Base-by-base conservation (phyloP, 2,888 invertebrate genomes). In the Trichacis sp. region DNA sequence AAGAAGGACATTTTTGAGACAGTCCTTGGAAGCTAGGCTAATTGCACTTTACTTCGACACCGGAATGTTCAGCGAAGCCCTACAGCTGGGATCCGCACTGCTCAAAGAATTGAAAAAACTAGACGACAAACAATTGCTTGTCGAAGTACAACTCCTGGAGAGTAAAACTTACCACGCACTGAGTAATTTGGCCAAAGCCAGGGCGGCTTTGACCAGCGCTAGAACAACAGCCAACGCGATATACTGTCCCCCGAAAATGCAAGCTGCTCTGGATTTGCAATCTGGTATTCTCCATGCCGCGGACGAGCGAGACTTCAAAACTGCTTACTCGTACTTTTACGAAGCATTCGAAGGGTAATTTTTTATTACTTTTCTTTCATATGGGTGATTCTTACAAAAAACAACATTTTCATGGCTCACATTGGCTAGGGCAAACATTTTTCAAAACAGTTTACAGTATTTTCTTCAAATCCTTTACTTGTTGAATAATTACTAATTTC, bases 171-270 rank as follows among this genome's bases (percentile, higher is more conserved):
- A 95, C 86, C 98, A 99, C 88, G 96, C 97, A 55, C 88, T 99
- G 69, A 94, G 96, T 82, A 99, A 99, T 87, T 88, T 98, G 81
- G 96, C 97, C 2, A 98, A 97, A 82, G 96, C 97, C 8, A 88
- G 98, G 72, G 98, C 98, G 48, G 98, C 98, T 0, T 87, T 99
- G 47, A 99, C 98, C 11, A 98, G 98, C 38, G 99, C 97, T 2
- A 89, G 99, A 76, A 99, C 99, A n/a, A 99, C 99, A 47, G 99
- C 99, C 5, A 99, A 99, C 86, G 96, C 98, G 9, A 98, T 99
- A 77, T 99, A 99, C 85, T 98, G 98, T 85, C 97, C 98, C 67
- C 98, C 99, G 0, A 96, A 97, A 87, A 93, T 98, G 88, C 99
- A 99, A 86, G 97, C 98, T 6, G 94, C 97, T 8, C 88, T 99